Evolutionary conservation across 1,140 invertebrate species (phyloP).

Genomic region (Ctenoplectra terminalis): DNA sequence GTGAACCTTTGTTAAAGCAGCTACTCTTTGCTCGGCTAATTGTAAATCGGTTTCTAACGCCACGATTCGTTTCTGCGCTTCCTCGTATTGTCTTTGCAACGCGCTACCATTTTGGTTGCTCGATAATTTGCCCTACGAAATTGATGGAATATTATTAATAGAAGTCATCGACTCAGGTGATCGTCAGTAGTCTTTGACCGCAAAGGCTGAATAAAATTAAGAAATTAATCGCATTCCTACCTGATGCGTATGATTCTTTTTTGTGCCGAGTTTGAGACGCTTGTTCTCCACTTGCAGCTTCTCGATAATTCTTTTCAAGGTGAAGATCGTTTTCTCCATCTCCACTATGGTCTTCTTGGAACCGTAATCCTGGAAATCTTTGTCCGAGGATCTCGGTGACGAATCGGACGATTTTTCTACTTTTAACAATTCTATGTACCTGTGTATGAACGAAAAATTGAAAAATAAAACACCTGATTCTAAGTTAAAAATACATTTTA

Average conservation of each 20-base stretch:
- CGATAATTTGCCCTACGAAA: slow-evolving; percentile 35
- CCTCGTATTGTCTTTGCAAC: slow-evolving; percentile 76
- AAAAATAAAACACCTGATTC: slow-evolving; percentile 8
- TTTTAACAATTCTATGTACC: slow-evolving; percentile 78
- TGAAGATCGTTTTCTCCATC: slow-evolving; percentile 86
- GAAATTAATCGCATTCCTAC: slow-evolving; percentile 20
- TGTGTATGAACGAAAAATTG: slow-evolving; percentile 33
- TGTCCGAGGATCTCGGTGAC: slow-evolving; percentile 74
- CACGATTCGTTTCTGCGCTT: slow-evolving; percentile 79
- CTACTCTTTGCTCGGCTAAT: slow-evolving; percentile 75
- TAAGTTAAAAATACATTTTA: no score
- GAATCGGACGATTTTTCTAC: slow-evolving; percentile 78
- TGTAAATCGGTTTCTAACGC: slow-evolving; percentile 81
- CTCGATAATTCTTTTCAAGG: slow-evolving; percentile 87
- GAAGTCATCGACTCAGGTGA: not conserved
- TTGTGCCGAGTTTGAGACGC: slow-evolving; percentile 70
- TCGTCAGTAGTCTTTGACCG: no score
- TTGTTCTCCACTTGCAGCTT: slow-evolving; percentile 87
- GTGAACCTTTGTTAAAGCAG: slow-evolving; percentile 77
- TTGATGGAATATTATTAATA: not conserved
- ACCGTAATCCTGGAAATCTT: slow-evolving; percentile 56
- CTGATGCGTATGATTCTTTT: slow-evolving; percentile 54
- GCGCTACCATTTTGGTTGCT: slow-evolving; percentile 12
- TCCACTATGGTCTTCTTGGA: slow-evolving; percentile 82
- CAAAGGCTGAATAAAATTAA: not conserved